Evolutionary conservation across 1,140 invertebrate genomes (phyloP).

Genomic region (Procambarus virginalis): DNA sequence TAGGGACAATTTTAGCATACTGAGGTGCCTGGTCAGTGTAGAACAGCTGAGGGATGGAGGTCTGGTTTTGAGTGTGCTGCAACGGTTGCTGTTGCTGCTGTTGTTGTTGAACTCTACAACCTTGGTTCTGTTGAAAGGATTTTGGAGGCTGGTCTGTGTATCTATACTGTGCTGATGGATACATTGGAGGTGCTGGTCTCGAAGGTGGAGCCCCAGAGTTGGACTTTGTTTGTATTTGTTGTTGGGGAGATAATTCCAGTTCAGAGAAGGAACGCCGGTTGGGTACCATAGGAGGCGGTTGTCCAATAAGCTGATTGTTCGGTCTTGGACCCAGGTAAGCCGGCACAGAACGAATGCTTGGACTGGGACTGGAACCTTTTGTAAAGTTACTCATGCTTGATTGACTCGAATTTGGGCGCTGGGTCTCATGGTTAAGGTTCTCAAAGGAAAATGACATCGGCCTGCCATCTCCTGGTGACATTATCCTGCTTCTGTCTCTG

Average conservation of each 20-base stretch:
- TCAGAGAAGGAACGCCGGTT: conserved; percentile 56
- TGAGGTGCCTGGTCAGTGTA: conserved; percentile 59
- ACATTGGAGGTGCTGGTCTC: conserved; percentile 36
- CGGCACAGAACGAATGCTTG: conserved; percentile 51
- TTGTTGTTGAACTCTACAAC: conserved; percentile 25
- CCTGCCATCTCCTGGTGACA: conserved; percentile 68
- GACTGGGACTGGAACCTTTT: conserved; percentile 53
- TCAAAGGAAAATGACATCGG: conserved; percentile 71
- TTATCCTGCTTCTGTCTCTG: conserved; percentile 67
- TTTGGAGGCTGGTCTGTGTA: conserved; percentile 57
- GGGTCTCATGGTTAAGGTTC: conserved; percentile 66
- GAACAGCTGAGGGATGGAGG: conserved; percentile 1
- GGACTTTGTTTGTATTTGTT: conserved; percentile 23
- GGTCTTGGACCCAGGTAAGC: conserved; percentile 53
- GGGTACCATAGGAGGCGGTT: conserved; percentile 33
- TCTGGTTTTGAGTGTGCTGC: not conserved
- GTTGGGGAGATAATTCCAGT: conserved; percentile 42
- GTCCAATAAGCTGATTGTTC: conserved; percentile 24
- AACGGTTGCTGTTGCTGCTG: not conserved
- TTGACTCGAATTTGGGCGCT: conserved; percentile 58
- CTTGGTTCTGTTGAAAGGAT: conserved; percentile 18
- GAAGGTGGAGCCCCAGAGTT: conserved; percentile 20
- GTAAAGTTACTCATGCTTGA: conserved; percentile 59
- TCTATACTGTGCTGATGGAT: conserved; percentile 22
- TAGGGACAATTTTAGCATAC: conserved; percentile 51